These are phyloP conservation scores for Ametastegia equiseti DNA, from an alignment of 2,888 invertebrate genomes.

Conservation along the genomic window DNA sequence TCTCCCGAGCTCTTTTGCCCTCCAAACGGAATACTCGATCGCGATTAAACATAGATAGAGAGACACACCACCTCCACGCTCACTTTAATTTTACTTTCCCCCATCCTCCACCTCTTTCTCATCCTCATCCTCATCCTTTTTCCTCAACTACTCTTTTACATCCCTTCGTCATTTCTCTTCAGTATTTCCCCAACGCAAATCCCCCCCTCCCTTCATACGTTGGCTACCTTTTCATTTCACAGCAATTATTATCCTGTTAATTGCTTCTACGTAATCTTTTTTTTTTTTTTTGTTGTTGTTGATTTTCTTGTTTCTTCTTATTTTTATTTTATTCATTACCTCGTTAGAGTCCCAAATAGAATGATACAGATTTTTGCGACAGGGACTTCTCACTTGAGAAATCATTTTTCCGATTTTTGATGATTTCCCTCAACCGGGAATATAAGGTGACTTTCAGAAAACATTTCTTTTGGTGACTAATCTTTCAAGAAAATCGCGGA, in stretches of 20 bases:
- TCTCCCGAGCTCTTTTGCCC: slow-evolving; percentile 37
- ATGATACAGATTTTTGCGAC: neutral
- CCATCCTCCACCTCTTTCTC: neutral
- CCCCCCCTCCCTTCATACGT: neutral
- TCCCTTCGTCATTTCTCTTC: slow-evolving; percentile 9
- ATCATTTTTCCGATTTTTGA: too few relatives aligned
- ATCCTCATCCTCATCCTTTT: neutral
- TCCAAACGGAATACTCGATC: slow-evolving; percentile 70
- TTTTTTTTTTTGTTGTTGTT: neutral
- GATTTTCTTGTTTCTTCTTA: neutral
- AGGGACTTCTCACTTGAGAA: too few relatives aligned
- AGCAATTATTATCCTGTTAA: neutral
- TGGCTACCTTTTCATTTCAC: slow-evolving; percentile 26
- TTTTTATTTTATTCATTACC: neutral
- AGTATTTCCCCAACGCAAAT: slow-evolving; percentile 9
- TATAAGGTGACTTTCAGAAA: too few relatives aligned
- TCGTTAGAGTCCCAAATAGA: neutral
- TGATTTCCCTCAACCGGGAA: too few relatives aligned
- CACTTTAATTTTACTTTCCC: slow-evolving; percentile 66
- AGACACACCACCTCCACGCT: slow-evolving; percentile 63
- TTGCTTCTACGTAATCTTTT: neutral
- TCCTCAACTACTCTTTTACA: slow-evolving; percentile 13
- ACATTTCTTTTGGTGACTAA: too few relatives aligned
- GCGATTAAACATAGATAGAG: slow-evolving; percentile 72
- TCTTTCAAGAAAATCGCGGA: too few relatives aligned